Percentiles rank a stretch among this genome's conserved stretches.
Conservation (phyloP, 2,113 vertebrate genomes). For the Sitta europaea region DNA sequence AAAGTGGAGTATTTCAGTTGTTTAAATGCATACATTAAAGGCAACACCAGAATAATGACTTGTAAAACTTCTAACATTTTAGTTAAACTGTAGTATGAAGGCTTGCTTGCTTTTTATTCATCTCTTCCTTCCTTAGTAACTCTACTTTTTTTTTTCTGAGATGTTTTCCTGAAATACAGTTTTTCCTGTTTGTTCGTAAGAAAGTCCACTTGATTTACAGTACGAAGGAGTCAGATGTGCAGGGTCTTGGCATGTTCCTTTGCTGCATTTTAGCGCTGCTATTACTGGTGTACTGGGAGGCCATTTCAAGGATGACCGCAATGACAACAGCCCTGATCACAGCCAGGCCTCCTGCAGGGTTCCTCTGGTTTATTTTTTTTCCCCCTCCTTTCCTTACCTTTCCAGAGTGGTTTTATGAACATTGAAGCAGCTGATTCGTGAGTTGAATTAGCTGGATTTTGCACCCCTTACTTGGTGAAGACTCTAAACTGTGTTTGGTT, state of each 20-base stretch:
- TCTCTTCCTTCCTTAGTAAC: not conserved
- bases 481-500: not conserved
- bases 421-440: not conserved
- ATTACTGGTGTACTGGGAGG: not conserved
- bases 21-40: not conserved
- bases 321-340: not conserved
- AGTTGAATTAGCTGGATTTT: not conserved
- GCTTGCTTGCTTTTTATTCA: not conserved
- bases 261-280: not conserved
- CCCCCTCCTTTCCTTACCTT: not conserved
- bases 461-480: not conserved
- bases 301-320: not conserved
- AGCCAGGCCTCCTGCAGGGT: not conserved
- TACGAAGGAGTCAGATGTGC: not conserved
- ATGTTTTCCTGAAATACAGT: not conserved
- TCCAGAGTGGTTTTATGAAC: not conserved
- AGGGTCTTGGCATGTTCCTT: not conserved
- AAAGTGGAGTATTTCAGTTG: not conserved
- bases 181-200: not conserved
- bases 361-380: not conserved
- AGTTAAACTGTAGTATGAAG: not conserved
- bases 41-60: not conserved
- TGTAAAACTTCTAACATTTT: not conserved
- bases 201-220: not conserved
- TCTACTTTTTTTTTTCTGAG: not conserved